Conservation (phyloP, 2,797 vertebrate genomes). For the Danio aesculapii region DNA sequence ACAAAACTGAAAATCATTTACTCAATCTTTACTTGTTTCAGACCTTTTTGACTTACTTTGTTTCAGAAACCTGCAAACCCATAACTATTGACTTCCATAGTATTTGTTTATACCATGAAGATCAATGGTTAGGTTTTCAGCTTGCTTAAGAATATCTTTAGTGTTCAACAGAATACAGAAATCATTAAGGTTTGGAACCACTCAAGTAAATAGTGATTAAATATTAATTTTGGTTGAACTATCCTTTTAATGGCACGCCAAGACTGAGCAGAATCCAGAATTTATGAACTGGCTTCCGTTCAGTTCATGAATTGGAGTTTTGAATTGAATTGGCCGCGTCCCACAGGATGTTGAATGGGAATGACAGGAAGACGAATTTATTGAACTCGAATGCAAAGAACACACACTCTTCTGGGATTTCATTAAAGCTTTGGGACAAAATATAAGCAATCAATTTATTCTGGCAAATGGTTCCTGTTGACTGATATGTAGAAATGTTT, state of each 20-base stretch:
- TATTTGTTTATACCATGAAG: too few relatives aligned
- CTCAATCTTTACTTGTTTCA: too few relatives aligned
- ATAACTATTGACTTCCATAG: too few relatives aligned
- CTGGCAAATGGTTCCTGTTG: background rate
- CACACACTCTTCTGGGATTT: background rate
- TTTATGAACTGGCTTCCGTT: background rate
- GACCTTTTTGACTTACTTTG: too few relatives aligned
- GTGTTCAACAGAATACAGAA: too few relatives aligned
- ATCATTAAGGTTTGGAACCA: too few relatives aligned
- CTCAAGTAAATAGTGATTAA: too few relatives aligned
- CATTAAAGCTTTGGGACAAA: background rate
- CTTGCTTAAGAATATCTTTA: too few relatives aligned
- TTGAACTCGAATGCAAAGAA: background rate
- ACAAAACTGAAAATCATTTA: too few relatives aligned
- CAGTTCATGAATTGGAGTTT: background rate
- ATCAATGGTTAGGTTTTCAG: too few relatives aligned
- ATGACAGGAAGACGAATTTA: constrained; percentile 8
- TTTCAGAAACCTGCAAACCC: too few relatives aligned
- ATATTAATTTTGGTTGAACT: too few relatives aligned
- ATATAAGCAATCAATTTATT: background rate
- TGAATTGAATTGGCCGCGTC: background rate
- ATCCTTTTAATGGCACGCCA: background rate
- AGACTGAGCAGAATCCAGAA: background rate
- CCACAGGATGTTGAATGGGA: background rate
- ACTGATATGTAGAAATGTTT: background rate